Conservation (phyloP, 1,140 invertebrate species). For the Halictus rubicundus region DNA sequence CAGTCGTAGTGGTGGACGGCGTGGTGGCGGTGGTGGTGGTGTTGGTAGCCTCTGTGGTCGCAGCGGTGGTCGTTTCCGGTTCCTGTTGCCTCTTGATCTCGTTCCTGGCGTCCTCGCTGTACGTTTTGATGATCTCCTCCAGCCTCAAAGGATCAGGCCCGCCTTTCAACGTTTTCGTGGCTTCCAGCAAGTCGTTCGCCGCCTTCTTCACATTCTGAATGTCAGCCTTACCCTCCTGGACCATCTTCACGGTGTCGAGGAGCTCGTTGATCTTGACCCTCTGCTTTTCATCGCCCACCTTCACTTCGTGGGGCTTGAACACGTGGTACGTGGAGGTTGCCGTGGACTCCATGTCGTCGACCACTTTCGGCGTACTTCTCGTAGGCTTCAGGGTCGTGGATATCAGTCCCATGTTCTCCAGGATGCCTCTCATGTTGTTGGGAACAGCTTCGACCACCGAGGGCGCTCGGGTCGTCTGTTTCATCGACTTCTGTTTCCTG, state of each 20-base stretch:
- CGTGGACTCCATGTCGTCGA: conserved; percentile 34
- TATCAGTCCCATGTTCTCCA: conserved; percentile 81
- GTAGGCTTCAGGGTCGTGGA: conserved; percentile 36
- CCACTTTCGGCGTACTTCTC: neutral
- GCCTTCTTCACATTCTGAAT: conserved; percentile 71
- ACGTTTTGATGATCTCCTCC: conserved; percentile 75
- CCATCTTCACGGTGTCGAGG: conserved; percentile 77
- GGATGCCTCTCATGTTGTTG: conserved; percentile 78
- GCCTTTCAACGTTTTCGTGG: conserved; percentile 69
- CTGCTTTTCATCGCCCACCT: conserved; percentile 70
- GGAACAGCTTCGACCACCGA: conserved; percentile 79
- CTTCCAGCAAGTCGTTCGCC: conserved; percentile 72
- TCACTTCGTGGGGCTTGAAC: conserved; percentile 78
- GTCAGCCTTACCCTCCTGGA: conserved; percentile 76
- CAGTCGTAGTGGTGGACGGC: conserved; percentile 55
- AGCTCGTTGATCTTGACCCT: conserved; percentile 78
- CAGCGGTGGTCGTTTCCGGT: conserved; percentile 58
- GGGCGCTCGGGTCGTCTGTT: conserved; percentile 15
- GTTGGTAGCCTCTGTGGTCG: conserved; percentile 67
- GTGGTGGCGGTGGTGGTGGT: conserved; percentile 48
- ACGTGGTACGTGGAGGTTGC: conserved; percentile 69
- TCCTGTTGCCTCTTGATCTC: conserved; percentile 76
- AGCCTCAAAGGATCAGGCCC: conserved; percentile 77
- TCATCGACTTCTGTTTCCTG: conserved; percentile 74
- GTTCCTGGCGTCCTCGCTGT: conserved; percentile 75